These are phyloP conservation scores for Leucophenga varia DNA, from an alignment of 1,140 invertebrate genomes.

Conservation along the genomic window DNA sequence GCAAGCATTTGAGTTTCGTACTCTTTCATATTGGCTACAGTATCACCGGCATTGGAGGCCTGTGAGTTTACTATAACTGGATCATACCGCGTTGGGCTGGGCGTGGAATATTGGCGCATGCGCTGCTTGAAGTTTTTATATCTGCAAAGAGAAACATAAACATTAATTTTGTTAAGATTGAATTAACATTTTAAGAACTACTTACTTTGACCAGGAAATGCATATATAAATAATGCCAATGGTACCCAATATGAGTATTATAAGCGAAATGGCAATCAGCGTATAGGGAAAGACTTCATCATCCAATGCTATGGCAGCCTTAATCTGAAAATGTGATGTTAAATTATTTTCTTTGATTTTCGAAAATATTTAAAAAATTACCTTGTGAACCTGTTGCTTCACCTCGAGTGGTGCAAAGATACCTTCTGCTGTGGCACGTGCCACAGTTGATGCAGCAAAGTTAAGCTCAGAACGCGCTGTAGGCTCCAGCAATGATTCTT, in stretches of 20 bases:
- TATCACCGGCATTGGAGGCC: conserved; percentile 50
- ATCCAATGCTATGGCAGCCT: conserved; percentile 63
- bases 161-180: neutral
- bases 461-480: conserved; percentile 65
- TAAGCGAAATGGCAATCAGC: conserved; percentile 79
- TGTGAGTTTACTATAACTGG: conserved; percentile 72
- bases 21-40: conserved; percentile 66
- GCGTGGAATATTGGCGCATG: conserved; percentile 71
- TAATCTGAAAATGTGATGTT: conserved; percentile 35
- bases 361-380: conserved; percentile 4
- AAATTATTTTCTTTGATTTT: neutral
- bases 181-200: neutral
- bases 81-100: conserved; percentile 68
- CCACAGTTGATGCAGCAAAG: conserved; percentile 64
- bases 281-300: conserved; percentile 81
- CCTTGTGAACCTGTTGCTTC: conserved; percentile 51
- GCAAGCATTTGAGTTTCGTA: conserved; percentile 87
- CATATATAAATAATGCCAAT: conserved; percentile 89
- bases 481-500: conserved; percentile 62
- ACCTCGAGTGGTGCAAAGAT: conserved; percentile 64
- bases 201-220: conserved; percentile 87
- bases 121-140: conserved; percentile 80
- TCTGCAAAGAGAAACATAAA: conserved; percentile 55
- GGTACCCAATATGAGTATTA: conserved; percentile 82
- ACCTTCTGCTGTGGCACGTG: conserved; percentile 67